Percentiles rank a stretch among this genome's conserved stretches.
phyloP scores from a whole-genome alignment of 2,797 vertebrate species.

The Phrynocephalus forsythii region DNA sequence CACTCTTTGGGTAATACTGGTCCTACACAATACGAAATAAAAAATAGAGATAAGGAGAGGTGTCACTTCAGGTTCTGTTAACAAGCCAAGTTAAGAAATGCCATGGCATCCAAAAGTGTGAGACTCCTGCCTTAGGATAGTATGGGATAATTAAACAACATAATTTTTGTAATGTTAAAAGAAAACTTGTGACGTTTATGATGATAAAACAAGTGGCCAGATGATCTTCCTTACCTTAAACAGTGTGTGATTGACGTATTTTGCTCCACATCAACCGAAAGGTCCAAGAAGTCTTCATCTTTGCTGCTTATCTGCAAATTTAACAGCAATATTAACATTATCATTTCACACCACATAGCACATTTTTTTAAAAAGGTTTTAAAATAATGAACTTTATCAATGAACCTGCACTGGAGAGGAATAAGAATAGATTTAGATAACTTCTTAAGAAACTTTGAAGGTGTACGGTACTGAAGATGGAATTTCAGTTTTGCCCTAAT shows the following conservation, averaged over 20 bases:
- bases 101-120: neutral
- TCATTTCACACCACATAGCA: conserved; percentile 3
- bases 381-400: neutral
- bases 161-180: neutral
- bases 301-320: conserved; percentile 84
- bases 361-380: neutral
- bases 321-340: conserved; percentile 30
- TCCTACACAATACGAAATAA: neutral
- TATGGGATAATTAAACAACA: neutral
- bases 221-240: conserved; percentile 76
- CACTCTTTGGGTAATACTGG: neutral
- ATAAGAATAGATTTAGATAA: neutral
- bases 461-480: neutral
- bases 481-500: neutral
- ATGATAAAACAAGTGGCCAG: neutral
- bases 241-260: conserved; percentile 88
- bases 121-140: too few species aligned
- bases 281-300: conserved; percentile 88
- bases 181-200: neutral
- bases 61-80: neutral
- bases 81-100: neutral
- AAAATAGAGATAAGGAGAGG: neutral
- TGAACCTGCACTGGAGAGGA: neutral
- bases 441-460: neutral
- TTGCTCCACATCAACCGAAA: conserved; percentile 87